Evolutionary conservation across 2,888 invertebrate species (phyloP).

Genomic region (Gryllus longicercus): DNA sequence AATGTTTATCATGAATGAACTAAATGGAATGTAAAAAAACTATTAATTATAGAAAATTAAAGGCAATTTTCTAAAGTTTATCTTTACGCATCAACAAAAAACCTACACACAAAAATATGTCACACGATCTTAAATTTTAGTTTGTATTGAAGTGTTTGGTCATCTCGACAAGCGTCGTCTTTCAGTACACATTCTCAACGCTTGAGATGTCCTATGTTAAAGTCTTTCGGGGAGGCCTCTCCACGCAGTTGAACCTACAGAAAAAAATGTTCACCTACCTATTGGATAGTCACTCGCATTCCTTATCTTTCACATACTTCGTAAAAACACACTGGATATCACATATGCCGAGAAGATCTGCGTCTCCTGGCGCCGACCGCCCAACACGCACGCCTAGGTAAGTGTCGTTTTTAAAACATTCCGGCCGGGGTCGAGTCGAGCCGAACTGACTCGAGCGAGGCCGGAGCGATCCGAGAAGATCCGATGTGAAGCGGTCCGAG

Average conservation of each 20-base stretch:
- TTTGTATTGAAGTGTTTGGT: neutral
- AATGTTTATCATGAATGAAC: neutral
- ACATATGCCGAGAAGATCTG: conserved; percentile 3
- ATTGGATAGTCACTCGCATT: conserved; percentile 17
- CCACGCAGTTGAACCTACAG: neutral
- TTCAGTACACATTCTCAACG: too few species aligned
- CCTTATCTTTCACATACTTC: conserved; percentile 1
- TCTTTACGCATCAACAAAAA: neutral
- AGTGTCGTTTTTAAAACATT: neutral
- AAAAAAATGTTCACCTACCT: conserved; percentile 17
- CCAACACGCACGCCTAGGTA: neutral
- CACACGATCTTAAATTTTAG: neutral
- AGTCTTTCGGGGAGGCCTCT: neutral
- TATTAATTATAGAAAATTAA: neutral
- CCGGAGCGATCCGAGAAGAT: neutral
- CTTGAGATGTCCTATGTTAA: too few species aligned
- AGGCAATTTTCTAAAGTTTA: neutral
- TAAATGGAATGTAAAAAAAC: neutral
- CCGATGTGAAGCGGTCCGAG: neutral
- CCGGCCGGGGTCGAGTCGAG: neutral
- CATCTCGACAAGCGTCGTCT: neutral
- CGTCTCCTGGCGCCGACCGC: neutral
- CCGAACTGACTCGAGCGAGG: neutral
- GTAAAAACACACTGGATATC: conserved; percentile 17
- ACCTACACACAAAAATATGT: conserved; percentile 1